A percentile compares a stretch with the other conserved stretches of the same genome.
Evolutionary conservation across 2,797 vertebrate species (phyloP).

Genomic region (Neostethus bicornis): DNA sequence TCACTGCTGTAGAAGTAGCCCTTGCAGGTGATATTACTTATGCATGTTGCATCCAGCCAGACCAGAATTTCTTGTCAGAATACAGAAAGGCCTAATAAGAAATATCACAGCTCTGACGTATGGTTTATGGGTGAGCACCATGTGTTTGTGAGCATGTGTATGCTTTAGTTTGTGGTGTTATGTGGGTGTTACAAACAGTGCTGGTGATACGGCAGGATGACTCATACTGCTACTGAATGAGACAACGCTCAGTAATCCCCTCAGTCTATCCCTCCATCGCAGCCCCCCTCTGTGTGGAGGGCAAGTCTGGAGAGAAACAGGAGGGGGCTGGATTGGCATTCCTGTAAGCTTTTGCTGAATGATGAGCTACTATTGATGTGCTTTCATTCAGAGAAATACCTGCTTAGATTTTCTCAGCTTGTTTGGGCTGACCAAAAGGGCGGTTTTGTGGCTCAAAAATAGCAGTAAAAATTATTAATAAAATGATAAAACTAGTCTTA

Average conservation of each 20-base stretch:
- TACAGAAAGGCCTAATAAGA: constrained; percentile 27
- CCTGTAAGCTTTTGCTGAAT: constrained; percentile 55
- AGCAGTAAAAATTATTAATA: too few relatives aligned
- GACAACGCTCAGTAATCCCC: constrained; percentile 71
- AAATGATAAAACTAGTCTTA: too few relatives aligned
- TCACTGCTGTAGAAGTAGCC: constrained; percentile 15
- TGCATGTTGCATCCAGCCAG: constrained; percentile 9
- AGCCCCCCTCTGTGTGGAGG: constrained; percentile 48
- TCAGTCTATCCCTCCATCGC: constrained; percentile 62
- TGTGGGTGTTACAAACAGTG: constrained; percentile 68
- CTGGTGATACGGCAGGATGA: constrained; percentile 76
- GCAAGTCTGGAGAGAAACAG: constrained; percentile 44
- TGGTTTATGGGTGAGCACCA: constrained; percentile 14
- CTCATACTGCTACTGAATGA: constrained; percentile 77
- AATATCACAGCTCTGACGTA: constrained; percentile 29
- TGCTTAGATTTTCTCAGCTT: not conserved
- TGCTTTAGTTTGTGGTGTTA: constrained; percentile 19
- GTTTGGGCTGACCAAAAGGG: not conserved
- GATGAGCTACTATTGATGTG: constrained; percentile 28
- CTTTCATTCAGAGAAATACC: constrained; percentile 25
- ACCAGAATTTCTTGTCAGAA: constrained; percentile 18
- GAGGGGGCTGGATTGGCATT: constrained; percentile 43
- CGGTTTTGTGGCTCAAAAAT: not conserved
- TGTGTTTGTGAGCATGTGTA: constrained; percentile 31
- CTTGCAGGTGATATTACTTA: constrained; percentile 15